Evolutionary conservation across 2,888 invertebrate genomes (phyloP), one percentile per base, ranked within the genome.

Genomic region (Petrolisthes manimaculis): DNA sequence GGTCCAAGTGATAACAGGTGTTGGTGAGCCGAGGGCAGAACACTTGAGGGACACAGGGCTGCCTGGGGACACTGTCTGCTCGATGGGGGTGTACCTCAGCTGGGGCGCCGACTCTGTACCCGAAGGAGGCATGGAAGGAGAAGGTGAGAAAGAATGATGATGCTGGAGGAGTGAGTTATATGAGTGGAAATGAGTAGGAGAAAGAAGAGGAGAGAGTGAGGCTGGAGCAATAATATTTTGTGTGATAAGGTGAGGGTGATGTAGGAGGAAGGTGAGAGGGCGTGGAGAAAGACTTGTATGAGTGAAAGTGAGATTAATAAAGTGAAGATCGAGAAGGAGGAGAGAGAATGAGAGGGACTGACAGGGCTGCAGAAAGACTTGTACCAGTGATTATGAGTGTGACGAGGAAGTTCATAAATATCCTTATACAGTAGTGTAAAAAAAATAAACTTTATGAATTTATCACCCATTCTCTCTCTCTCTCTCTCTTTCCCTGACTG

Each of bases 1-100:
- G 67, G 86, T 90, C 90, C 90, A 90, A 81, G 90, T 90, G 78
- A 90, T 90, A 78, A 89, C 88, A 24, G 90, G 90, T 3, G 83
- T 55, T 14, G 90, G 90, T 14, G 83, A 83, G 5, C 88, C 90
- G 55, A 88, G 77, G 75, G 90, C 88, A 3, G 86, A 79, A 54
- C 90, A 90, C 56, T 88, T 90, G 55, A 90, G 86, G 55, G 88
- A 88, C 51, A 90, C 90, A 12, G 88, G 82, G 9, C 88, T 83
- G 8, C 90, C 90, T 1, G 88, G 77, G 14, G 89, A 77, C 55
- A 90, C 84, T 18, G 90, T 90, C 84, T 90, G 90, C 54, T 88
- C 88, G n/a, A 90, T 88, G 51, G 88, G 88, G 37, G 88, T 88
- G 89, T 90, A 88, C 9, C 79, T 75, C 21, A 90, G 80, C 82